Base-by-base conservation (phyloP, 2,113 vertebrate genomes). In the Corvus hawaiiensis region DNA sequence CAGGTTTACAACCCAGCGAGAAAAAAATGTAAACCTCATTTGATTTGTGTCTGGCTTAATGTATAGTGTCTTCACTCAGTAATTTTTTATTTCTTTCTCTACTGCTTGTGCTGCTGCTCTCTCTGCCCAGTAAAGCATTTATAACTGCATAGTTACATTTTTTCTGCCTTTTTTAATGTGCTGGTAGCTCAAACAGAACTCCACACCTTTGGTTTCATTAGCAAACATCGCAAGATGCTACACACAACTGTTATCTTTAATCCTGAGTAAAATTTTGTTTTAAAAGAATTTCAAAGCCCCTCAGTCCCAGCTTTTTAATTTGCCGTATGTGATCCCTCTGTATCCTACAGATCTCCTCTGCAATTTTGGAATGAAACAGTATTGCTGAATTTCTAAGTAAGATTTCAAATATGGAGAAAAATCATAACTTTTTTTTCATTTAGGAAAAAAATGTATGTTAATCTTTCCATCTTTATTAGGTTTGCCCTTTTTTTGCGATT, bases 391-490 rank as follows among this genome's bases (percentile, higher is more conserved):
- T 87, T 89, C 49, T 62, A 56, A 72, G 19, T 69, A 46, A 59
- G 16, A 37, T 49, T 43, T 86, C 32, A 84, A 77, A 52, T 46
- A 61, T 5, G 20, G 6, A 74, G 9, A 74, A 67, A 84, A 81
- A 46, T 10, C 0, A 0, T 28, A 20, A 44, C 7, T 32, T 46
- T 43, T 43, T 43, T 30, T 22, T 41, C 1, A 33, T 55, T 80
- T 64, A 43, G 64, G 15, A 28, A 27, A 37, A 63, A 58, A n/a
- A 20, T 4, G 3, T 24, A 37, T 41, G 6, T 30, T 75, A 23
- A 44, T 49, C 1, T 78, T 16, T 43, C 33, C 19, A 11, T 37
- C 27, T 72, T 82, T 87, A 74, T 87, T 62, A 87, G 80, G 7
- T 27, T 59, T 83, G 7, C 4, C 16, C 6, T 33, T 79, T 87